These are phyloP conservation scores for Parnassius apollo DNA, from an alignment of 2,888 invertebrate genomes.

Conservation along the genomic window DNA sequence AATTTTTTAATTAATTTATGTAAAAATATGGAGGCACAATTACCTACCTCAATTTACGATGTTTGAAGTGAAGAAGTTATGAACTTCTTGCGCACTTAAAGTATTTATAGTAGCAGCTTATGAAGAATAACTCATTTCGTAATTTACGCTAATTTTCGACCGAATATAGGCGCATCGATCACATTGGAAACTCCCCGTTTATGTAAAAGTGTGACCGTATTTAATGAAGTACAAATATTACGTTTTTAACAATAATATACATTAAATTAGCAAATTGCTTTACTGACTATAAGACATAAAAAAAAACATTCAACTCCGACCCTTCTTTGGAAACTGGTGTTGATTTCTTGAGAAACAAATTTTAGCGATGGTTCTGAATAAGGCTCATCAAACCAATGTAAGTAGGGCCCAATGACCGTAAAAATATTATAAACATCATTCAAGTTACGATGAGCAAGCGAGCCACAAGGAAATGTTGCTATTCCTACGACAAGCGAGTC, in stretches of 20 bases:
- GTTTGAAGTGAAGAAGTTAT: neutral
- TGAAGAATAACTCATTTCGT: slow-evolving; percentile 12
- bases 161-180: slow-evolving; percentile 43
- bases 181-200: slow-evolving; percentile 3
- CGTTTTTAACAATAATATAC: slow-evolving; percentile 27
- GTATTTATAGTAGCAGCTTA: neutral
- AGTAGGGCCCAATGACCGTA: slow-evolving; percentile 56
- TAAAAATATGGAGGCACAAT: too few relatives aligned
- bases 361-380: slow-evolving; percentile 23
- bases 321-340: slow-evolving; percentile 13
- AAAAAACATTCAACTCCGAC: slow-evolving; percentile 22
- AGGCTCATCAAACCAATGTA: slow-evolving; percentile 54
- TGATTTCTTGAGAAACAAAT: slow-evolving; percentile 22
- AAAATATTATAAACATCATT: slow-evolving; percentile 54
- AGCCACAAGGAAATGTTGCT: slow-evolving; percentile 46
- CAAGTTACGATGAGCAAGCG: slow-evolving; percentile 34
- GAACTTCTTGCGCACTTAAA: neutral
- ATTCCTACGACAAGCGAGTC: slow-evolving; percentile 50
- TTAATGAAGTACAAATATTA: slow-evolving; percentile 28
- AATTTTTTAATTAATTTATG: too few relatives aligned
- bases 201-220: slow-evolving; percentile 6
- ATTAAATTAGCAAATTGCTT: slow-evolving; percentile 35
- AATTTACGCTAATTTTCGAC: slow-evolving; percentile 49
- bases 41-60: slow-evolving; percentile 1
- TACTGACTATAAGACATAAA: slow-evolving; percentile 39